Evolutionary conservation across 2,113 vertebrate genomes (phyloP).

Genomic region (Uria lomvia): DNA sequence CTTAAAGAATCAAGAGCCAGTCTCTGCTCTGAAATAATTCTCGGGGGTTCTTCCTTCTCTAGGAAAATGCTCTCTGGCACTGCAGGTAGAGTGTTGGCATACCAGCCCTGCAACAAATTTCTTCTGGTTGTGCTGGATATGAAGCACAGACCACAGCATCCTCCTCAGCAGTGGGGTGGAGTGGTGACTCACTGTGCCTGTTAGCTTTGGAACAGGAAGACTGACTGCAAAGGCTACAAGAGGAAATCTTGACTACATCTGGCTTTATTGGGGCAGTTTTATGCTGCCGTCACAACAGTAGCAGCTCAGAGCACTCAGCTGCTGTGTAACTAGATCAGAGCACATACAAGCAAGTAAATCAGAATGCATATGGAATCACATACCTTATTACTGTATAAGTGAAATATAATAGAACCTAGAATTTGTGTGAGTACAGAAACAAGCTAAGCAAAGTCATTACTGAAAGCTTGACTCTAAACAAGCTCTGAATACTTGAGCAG

Average conservation of each 20-base stretch:
- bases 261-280: not conserved
- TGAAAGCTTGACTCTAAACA: not conserved
- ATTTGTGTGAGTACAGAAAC: not conserved
- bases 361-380: not conserved
- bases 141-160: conserved; percentile 31
- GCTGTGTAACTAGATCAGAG: not conserved
- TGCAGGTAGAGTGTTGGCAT: not conserved
- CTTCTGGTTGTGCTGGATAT: not conserved
- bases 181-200: not conserved
- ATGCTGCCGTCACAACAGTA: not conserved
- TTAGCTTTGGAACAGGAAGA: not conserved
- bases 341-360: not conserved
- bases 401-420: not conserved
- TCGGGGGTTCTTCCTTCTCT: not conserved
- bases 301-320: not conserved
- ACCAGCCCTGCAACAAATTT: not conserved
- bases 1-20: not conserved
- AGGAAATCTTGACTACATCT: not conserved
- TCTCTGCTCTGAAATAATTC: not conserved
- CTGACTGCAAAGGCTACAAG: not conserved
- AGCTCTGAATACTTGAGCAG: conserved; percentile 1
- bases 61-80: not conserved
- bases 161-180: not conserved
- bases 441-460: not conserved
- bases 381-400: not conserved